Evolutionary conservation across 2,113 vertebrate species (phyloP), one percentile per base, ranked within the genome.

Genomic region (Pandion haliaetus): DNA sequence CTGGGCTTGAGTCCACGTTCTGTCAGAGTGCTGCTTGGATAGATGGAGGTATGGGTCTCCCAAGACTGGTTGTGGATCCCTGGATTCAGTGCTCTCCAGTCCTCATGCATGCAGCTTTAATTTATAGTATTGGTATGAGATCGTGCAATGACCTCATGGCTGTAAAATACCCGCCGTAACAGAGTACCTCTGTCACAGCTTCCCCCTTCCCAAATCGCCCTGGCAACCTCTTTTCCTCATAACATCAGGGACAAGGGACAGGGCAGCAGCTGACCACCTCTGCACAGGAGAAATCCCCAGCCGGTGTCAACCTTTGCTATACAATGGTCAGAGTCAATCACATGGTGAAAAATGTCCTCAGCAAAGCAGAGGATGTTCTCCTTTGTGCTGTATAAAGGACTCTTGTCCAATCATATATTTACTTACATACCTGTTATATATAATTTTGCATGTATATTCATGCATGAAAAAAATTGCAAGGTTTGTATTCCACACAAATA

Each of bases 1-100:
- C 76, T 90, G 90, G 95, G 90, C 95, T 93, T 54, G 63, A 7
- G 86, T 97, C 96, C 90, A 95, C 5, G 2, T 83, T 81, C 76
- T 91, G 87, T 80, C 78, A 72, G 86, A 92, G 18, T 1, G 6
- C 52, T 3, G 1, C 77, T 90, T 0, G 8, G 38, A 71, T 0
- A 42, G 54, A 5, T 38, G 70, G 47, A 91, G 54, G n/a, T 8
- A 9, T 55, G 70, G 45, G 32, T 73, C 86, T 88, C 70, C 34
- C 42, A 34, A 66, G 71, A 67, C 93, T 70, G 70, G 11, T n/a
- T 19, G 59, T 31, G 42, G 45, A 66, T 93, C 79, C 45, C 0
- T n/a, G 8, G 23, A 62, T 52, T 87, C 28, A 3, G 40, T 5
- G 34, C 58, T 82, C 29, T 45, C 45, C 69, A 55, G 34, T 74